These are phyloP conservation scores for Barbus barbus DNA, from an alignment of 2,113 vertebrate genomes.

Conservation along the genomic window DNA sequence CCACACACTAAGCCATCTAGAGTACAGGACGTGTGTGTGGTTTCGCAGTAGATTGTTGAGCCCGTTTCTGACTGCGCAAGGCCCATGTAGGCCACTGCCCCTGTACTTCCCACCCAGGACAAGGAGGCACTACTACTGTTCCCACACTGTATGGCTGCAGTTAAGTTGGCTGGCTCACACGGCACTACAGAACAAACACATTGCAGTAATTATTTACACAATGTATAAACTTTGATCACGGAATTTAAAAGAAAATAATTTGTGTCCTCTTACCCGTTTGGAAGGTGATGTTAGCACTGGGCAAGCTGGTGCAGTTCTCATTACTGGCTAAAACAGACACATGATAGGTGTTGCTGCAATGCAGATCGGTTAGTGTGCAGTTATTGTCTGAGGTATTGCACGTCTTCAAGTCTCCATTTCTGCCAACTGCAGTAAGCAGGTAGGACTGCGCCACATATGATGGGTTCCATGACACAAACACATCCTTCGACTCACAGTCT, in stretches of 20 bases:
- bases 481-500: constrained; percentile 60
- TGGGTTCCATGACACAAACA: constrained; percentile 65
- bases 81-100: constrained; percentile 61
- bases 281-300: constrained; percentile 59
- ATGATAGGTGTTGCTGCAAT: constrained; percentile 67
- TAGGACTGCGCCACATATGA: constrained; percentile 66
- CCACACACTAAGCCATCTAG: constrained; percentile 70
- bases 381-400: constrained; percentile 62
- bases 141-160: constrained; percentile 61
- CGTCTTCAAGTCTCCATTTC: constrained; percentile 51
- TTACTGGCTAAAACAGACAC: constrained; percentile 63
- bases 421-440: constrained; percentile 49
- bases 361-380: constrained; percentile 65
- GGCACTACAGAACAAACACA: constrained; percentile 62
- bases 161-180: constrained; percentile 67
- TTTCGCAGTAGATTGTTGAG: constrained; percentile 63
- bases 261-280: constrained; percentile 60
- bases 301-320: constrained; percentile 67
- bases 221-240: too few relatives aligned
- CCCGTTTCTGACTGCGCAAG: constrained; percentile 59
- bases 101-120: constrained; percentile 63
- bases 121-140: constrained; percentile 64
- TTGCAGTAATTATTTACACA: background rate
- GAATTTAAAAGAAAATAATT: background rate
- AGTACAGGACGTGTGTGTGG: constrained; percentile 58